Conservation (phyloP, 2,797 vertebrate species). For the Lutjanus campechanus region DNA sequence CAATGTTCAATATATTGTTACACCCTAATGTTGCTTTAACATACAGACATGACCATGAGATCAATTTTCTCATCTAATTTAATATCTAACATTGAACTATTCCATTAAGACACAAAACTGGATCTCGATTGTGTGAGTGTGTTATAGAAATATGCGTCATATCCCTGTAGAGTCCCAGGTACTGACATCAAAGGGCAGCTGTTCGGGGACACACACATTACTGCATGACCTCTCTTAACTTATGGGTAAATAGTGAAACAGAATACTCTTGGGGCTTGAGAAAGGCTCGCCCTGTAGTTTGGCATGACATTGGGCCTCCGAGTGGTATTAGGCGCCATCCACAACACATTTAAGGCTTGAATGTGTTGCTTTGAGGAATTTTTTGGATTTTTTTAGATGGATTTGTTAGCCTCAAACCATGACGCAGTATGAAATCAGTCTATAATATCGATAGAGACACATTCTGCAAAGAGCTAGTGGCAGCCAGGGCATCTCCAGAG, state of each 20-base stretch:
- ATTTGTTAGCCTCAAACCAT: conserved; percentile 36
- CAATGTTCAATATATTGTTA: no score
- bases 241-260: conserved; percentile 76
- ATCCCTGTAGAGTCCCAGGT: conserved; percentile 53
- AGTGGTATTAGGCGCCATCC: conserved; percentile 51
- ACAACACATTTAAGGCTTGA: conserved; percentile 43
- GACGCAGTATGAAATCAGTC: conserved; percentile 41
- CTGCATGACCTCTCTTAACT: conserved; percentile 73
- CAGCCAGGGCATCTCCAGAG: conserved; percentile 41
- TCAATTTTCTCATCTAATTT: not conserved
- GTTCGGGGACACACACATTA: conserved; percentile 66
- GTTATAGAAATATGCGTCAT: conserved; percentile 32
- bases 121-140: conserved; percentile 40
- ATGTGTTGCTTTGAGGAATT: conserved; percentile 35
- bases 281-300: conserved; percentile 51
- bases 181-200: conserved; percentile 72
- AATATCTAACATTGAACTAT: not conserved
- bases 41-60: no score
- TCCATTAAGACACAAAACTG: conserved; percentile 16
- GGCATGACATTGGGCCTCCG: conserved; percentile 56
- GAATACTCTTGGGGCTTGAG: conserved; percentile 71
- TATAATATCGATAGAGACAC: conserved; percentile 44
- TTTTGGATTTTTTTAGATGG: conserved; percentile 38
- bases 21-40: no score
- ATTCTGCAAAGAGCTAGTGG: conserved; percentile 41